Conservation (phyloP, 2,888 invertebrate species). For the Cheiracanthium punctorium region DNA sequence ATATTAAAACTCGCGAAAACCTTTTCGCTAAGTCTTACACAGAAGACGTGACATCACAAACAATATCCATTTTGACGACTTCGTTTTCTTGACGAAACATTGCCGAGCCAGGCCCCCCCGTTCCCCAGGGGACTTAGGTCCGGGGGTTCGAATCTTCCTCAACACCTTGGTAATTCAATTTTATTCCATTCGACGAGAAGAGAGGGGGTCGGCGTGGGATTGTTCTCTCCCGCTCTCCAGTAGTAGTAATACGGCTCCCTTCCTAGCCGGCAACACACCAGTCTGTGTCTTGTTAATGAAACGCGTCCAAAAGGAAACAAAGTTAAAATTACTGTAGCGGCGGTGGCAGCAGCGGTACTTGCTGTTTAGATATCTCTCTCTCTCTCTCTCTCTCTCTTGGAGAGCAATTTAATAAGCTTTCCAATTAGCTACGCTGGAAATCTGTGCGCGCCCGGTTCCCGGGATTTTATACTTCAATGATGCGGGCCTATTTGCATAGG, state of each 20-base stretch:
- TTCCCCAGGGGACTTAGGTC: slow-evolving; percentile 26
- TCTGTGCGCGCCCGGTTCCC: slow-evolving; percentile 33
- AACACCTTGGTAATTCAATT: slow-evolving; percentile 64
- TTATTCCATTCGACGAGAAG: slow-evolving; percentile 55
- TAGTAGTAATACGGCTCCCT: slow-evolving; percentile 18
- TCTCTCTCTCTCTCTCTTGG: slow-evolving; percentile 13
- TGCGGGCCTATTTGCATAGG: slow-evolving; percentile 52
- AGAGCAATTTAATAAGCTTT: slow-evolving; percentile 69
- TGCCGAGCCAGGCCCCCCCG: neutral
- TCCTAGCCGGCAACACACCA: slow-evolving; percentile 9
- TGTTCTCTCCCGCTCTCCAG: slow-evolving; percentile 2
- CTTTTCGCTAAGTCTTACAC: slow-evolving; percentile 2
- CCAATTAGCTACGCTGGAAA: slow-evolving; percentile 62
- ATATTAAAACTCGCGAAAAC: slow-evolving; percentile 40
- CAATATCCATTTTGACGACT: slow-evolving; percentile 27
- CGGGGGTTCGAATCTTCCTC: slow-evolving; percentile 42
- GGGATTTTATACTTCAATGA: slow-evolving; percentile 66
- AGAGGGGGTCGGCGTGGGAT: neutral
- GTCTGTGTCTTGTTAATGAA: slow-evolving; percentile 62
- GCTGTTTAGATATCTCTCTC: slow-evolving; percentile 31
- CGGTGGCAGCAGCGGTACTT: slow-evolving; percentile 8
- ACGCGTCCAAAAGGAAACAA: slow-evolving; percentile 61
- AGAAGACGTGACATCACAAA: slow-evolving; percentile 7
- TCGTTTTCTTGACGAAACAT: slow-evolving; percentile 12
- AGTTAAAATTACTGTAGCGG: slow-evolving; percentile 61